phyloP scores from a whole-genome alignment of 2,888 invertebrate genomes.

The Plutella xylostella region DNA sequence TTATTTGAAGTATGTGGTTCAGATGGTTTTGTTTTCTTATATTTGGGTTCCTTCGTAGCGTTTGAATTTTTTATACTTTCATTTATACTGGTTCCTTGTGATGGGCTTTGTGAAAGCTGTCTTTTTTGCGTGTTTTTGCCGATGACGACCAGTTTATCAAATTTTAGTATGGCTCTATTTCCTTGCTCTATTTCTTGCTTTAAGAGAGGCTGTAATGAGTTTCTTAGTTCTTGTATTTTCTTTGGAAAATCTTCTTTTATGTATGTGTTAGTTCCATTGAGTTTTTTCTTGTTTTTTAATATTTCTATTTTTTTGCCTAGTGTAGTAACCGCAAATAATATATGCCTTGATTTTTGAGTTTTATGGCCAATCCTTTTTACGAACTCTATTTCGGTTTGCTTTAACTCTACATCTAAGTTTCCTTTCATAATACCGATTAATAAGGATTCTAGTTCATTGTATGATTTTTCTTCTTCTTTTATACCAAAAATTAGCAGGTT shows the following conservation, averaged over 20 bases:
- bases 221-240: neutral
- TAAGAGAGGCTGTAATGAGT: neutral
- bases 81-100: no score
- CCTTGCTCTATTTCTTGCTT: neutral
- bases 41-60: no score
- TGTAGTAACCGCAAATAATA: neutral
- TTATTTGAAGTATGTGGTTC: no score
- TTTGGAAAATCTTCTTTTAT: conserved; percentile 2
- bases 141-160: neutral
- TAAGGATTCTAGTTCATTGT: neutral
- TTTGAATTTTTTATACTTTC: no score
- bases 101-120: neutral
- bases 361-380: neutral
- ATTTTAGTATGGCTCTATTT: neutral
- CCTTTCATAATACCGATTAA: neutral
- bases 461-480: neutral
- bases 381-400: neutral
- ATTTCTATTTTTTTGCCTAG: neutral
- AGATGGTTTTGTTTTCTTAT: no score
- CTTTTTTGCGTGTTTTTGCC: neutral
- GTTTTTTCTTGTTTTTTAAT: neutral
- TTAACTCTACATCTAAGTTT: neutral
- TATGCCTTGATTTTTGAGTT: neutral
- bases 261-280: neutral
- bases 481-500: conserved; percentile 1